These are phyloP conservation scores for Potamarius usumacintae DNA, from an alignment of 2,113 vertebrate species.

Conservation along the genomic window DNA sequence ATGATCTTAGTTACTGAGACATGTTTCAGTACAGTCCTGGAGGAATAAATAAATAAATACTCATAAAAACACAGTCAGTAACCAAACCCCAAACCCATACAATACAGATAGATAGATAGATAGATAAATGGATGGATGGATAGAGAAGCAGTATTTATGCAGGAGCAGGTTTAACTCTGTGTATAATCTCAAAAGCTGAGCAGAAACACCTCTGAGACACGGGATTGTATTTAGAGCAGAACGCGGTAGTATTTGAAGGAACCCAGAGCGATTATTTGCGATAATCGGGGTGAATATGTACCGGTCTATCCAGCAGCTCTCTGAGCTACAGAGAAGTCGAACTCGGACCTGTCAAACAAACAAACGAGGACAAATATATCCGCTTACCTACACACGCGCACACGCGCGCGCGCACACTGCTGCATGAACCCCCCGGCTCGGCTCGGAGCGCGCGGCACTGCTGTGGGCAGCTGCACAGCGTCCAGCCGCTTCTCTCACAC, in stretches of 20 bases:
- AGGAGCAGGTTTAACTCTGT: background rate
- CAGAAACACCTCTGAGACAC: background rate
- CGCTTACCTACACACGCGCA: background rate
- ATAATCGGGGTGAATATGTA: too few relatives aligned
- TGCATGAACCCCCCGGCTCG: background rate
- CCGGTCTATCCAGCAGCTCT: too few relatives aligned
- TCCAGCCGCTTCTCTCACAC: background rate
- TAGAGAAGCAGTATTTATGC: background rate
- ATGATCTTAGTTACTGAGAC: background rate
- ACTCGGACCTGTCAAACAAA: too few relatives aligned
- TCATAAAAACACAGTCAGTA: background rate
- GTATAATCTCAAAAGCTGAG: background rate
- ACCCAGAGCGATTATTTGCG: too few relatives aligned
- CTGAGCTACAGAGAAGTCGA: too few relatives aligned
- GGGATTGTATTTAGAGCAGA: background rate
- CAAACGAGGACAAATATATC: background rate
- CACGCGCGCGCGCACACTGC: background rate
- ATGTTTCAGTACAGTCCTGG: background rate
- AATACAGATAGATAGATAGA: background rate
- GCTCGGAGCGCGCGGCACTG: too few relatives aligned
- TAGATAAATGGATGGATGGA: fast-evolving
- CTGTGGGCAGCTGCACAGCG: background rate
- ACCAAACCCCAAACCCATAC: background rate
- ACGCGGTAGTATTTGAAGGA: background rate
- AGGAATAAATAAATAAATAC: background rate